Base-by-base conservation (phyloP, 2,888 invertebrate species). In the Platycheirus rosarum region DNA sequence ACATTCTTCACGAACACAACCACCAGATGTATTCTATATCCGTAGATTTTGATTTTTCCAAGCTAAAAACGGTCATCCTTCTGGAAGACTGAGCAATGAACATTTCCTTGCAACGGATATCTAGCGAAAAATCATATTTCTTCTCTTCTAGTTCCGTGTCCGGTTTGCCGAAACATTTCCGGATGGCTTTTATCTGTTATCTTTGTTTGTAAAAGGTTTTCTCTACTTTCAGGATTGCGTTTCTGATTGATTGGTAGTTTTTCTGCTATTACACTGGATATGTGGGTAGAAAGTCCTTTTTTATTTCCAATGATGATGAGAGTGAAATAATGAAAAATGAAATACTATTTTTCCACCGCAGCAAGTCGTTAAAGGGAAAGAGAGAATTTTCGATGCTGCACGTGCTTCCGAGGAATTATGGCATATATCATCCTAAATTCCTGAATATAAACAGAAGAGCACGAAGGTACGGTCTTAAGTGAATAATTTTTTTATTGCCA, bases 31-130 rank as follows among this genome's bases (percentile, higher is more conserved):
- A n/a, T n/a, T n/a, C 14, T 18, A 26, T 44, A 68, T 55, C 55
- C 32, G 35, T 40, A n/a, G 57, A 55, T 62, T 53, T 46, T 23
- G 8, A 40, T 48, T 49, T 35, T 53, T 40, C 7, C 6, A 2
- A 69, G 44, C 37, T 48, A 11, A 55, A 60, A 73, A 46, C 73
- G 63, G 32, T 69, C 63, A 69, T 23, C 44, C 69, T 65, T 79
- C 79, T 69, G 75, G 79, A 79, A 79, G 69, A 79, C 37, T 75
- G 79, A 79, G 75, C 75, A 79, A 60, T 79, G 63, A 70, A 35
- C 63, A 79, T 75, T 75, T 75, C 63, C 63, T 35, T 51, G 63
- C 63, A 57, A 65, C 48, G 57, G 63, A 65, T 79, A 74, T 63
- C 73, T 23, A 55, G 55, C 40, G 53, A 68, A 63, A 74, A 73